Percentiles rank a stretch among this genome's conserved stretches.
Evolutionary conservation across 2,797 vertebrate species (phyloP).

Genomic region (Denticeps clupeoides): DNA sequence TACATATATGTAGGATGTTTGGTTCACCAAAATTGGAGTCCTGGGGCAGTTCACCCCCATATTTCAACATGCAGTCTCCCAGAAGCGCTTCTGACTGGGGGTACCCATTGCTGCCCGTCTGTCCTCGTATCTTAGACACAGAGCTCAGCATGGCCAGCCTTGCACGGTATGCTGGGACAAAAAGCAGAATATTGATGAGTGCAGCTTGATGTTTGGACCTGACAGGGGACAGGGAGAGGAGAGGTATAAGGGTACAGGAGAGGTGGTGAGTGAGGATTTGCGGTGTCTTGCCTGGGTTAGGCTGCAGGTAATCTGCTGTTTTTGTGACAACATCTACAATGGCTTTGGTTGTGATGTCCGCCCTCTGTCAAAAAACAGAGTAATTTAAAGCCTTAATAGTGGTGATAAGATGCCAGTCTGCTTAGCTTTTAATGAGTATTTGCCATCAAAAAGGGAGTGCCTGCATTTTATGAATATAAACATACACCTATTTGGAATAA

Average conservation of each 20-base stretch:
- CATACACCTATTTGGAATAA: too few species aligned
- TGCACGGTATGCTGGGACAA: constrained; percentile 58
- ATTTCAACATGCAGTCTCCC: constrained; percentile 72
- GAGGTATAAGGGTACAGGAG: background rate
- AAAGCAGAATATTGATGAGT: too few species aligned
- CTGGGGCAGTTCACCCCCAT: constrained; percentile 72
- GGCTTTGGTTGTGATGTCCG: constrained; percentile 89
- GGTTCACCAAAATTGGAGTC: constrained; percentile 89
- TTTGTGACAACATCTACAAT: constrained; percentile 79
- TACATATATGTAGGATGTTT: too few species aligned
- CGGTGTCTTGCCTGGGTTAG: constrained; percentile 76
- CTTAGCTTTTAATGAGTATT: too few species aligned
- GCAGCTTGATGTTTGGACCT: background rate
- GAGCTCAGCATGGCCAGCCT: constrained; percentile 76
- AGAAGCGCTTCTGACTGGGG: constrained; percentile 73
- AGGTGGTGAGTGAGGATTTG: too few species aligned
- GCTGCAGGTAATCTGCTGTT: constrained; percentile 90
- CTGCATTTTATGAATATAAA: too few species aligned
- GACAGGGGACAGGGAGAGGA: background rate
- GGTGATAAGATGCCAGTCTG: too few species aligned
- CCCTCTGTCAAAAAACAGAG: constrained; percentile 60
- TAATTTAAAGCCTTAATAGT: background rate
- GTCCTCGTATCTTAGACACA: constrained; percentile 73
- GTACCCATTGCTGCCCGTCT: constrained; percentile 73
- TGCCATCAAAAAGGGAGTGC: too few species aligned